Evolutionary conservation across 2,888 invertebrate genomes (phyloP), one percentile per base, ranked within the genome.

Genomic region (Ormyrus rosae): DNA sequence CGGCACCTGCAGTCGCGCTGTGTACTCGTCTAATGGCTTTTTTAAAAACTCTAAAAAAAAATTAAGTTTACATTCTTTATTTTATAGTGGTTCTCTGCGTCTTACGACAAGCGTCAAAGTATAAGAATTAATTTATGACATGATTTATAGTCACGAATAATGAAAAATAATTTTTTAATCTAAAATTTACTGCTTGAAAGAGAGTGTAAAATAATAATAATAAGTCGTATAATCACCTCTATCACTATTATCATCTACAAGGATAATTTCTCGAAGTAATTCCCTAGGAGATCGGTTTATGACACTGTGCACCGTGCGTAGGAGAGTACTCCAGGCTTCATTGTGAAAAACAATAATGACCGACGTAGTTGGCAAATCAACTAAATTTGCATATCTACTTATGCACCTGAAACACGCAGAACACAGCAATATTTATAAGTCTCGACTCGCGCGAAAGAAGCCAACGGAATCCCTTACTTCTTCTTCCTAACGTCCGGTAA

Each of bases 311-410:
- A 99, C 95, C 0, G 99, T 99, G 75, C 99, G 93, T 86, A 99
- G 92, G 10, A 99, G 92, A 0, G 99, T 99, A 4, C 99, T 98
- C 98, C 98, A 99, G 0, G 99, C 99, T 91, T 99, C 99, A 90
- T 99, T 99, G 90, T 99, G 99, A 90, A 99, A 99, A 0, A 99
- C 98, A 84, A 99, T 98, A 72, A 99, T 96, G 13, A 99, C 94
- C 83, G 96, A 96, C 0, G 98, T 97, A 83, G 94, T 95, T 0
- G 98, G 98, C 75, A 99, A 91, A 71, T 93, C 92, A n/a, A 91
- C 90, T 80, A 93, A 89, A 81, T 92, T 91, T 80, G 91, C 89
- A 84, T 93, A 94, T 85, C 93, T 92, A 81, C 92, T 91, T 83
- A 92, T 91, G 88, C 96, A 96, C 84, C 96, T 96, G 87, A 85